phyloP scores from a whole-genome alignment of 1,140 invertebrate genomes.

The Drosophila erecta region DNA sequence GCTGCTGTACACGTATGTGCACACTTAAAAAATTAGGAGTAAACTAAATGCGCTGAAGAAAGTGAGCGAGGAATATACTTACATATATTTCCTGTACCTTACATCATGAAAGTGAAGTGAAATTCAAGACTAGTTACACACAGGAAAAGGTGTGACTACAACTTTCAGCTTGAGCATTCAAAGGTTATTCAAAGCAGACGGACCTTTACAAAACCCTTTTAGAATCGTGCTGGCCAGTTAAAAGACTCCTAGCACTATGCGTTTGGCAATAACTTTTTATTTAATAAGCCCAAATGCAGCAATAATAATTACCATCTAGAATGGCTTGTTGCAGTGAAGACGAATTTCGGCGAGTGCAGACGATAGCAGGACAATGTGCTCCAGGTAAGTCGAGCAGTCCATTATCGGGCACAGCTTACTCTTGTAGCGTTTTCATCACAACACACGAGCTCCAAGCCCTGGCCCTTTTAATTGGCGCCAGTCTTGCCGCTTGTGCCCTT shows the following conservation, averaged over 20 bases:
- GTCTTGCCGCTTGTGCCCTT: neutral
- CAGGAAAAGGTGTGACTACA: too few species aligned
- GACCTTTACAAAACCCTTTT: too few species aligned
- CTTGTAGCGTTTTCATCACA: conserved; percentile 8
- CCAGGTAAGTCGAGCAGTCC: conserved; percentile 34
- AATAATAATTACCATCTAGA: too few species aligned
- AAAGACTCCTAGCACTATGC: too few species aligned
- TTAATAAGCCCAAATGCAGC: too few species aligned
- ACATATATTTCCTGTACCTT: too few species aligned
- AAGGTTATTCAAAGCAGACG: too few species aligned
- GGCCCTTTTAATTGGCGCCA: conserved; percentile 25
- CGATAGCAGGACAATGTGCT: conserved; percentile 11
- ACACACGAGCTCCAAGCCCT: neutral
- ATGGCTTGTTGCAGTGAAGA: neutral
- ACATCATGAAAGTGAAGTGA: too few species aligned
- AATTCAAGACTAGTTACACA: too few species aligned
- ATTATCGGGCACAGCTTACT: conserved; percentile 30
- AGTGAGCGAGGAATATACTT: neutral
- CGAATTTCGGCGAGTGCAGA: neutral
- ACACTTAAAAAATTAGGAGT: neutral
- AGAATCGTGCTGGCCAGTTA: too few species aligned
- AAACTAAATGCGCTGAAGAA: neutral
- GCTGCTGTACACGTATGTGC: conserved; percentile 5
- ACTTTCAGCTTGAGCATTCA: too few species aligned
- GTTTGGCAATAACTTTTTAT: too few species aligned